Conservation (phyloP, 2,113 vertebrate genomes). For the Kobus ellipsiprymnus region DNA sequence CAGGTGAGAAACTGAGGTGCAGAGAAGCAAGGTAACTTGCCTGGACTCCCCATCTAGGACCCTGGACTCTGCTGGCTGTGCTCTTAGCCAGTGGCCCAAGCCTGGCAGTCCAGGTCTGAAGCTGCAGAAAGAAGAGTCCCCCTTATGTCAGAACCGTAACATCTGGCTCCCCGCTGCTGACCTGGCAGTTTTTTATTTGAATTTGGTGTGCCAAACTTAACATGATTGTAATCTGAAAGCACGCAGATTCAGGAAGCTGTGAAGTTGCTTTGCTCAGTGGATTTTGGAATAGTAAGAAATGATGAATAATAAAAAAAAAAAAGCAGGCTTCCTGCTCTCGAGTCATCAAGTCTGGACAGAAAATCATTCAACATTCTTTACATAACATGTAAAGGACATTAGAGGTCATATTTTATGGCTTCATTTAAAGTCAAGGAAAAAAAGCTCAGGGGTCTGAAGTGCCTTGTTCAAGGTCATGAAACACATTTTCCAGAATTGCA, state of each 20-base stretch:
- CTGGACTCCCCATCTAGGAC: not conserved
- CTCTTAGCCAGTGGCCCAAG: not conserved
- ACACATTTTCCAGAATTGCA: not conserved
- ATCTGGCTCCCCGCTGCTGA: constrained; percentile 32
- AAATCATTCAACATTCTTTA: not conserved
- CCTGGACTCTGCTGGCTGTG: not conserved
- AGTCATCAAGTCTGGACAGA: not conserved
- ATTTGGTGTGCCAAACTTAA: constrained; percentile 52
- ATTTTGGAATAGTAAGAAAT: constrained; percentile 17
- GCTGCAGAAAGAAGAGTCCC: not conserved
- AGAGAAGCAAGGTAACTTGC: not conserved
- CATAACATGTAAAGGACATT: not conserved
- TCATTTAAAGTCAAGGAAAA: not conserved
- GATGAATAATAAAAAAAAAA: not conserved
- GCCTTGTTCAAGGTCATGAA: not conserved
- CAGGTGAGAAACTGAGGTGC: not conserved
- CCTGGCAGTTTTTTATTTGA: constrained; percentile 42
- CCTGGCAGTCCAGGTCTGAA: not conserved
- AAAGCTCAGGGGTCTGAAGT: not conserved
- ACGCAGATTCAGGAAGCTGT: constrained; percentile 49
- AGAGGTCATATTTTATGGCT: not conserved
- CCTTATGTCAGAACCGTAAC: not conserved
- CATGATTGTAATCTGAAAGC: constrained; percentile 50
- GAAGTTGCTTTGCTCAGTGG: constrained; percentile 6
- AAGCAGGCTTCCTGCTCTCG: constrained; percentile 17